Base-by-base conservation (phyloP, 2,888 invertebrate genomes). In the Lasioglossum malachurum region DNA sequence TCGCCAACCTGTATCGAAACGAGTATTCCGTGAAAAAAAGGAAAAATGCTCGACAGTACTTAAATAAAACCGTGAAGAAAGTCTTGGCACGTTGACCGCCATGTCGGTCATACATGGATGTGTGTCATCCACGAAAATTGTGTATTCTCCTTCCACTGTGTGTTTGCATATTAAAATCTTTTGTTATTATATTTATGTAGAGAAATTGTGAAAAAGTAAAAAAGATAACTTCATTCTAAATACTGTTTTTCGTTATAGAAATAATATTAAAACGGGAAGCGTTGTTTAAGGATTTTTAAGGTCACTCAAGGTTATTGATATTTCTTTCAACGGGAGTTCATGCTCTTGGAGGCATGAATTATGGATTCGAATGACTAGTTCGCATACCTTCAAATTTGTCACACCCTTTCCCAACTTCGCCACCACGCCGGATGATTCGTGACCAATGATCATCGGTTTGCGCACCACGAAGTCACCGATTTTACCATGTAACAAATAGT, bases 361-460 rank as follows among this genome's bases (percentile, higher is more conserved):
- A 7, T 49, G 16, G 49, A 57, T 57, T 12, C n/a, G n/a, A 3
- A 27, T 14, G 60, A 60, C 27, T 60, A 27, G 27, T 60, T 60
- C 27, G 27, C 96, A 96, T 92, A 96, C 96, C 95, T 97, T 96
- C 12, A 98, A 95, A 94, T 96, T 95, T 92, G 96, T 97, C 0
- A 98, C 98, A 90, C 96, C 96, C 38, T 95, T 96, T 72, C 98
- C 98, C 84, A 98, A 96, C 96, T 98, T 97, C 0, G 96, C 96
- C 0, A 98, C 97, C 35, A 97, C 96, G 23, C 98, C 98, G 0
- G 98, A 96, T 0, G 99, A 97, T 95, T 99, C 99, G 94, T 99
- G 99, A 0, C 99, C 99, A 94, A 99, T 97, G 49, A 99, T 96
- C 99, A 99, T 99, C 14, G 99, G 99, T 75, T 97, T 96, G 84